A percentile compares a stretch with the other conserved stretches of the same genome.
Conservation (phyloP, 1,140 invertebrate genomes). For the Tetramorium parvispinum region DNA sequence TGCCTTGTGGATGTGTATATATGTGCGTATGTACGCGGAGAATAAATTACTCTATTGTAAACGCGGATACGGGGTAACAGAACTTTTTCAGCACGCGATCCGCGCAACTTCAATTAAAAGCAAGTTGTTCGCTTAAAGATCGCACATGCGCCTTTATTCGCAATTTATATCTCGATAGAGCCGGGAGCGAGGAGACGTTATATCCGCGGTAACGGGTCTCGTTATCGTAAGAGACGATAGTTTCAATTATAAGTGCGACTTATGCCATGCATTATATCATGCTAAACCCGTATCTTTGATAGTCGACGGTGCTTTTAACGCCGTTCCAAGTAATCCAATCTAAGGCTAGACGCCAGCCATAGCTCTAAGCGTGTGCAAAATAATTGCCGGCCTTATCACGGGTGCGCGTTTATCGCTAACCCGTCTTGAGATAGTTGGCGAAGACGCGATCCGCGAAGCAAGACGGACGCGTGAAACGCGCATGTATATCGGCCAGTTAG, state of each 20-base stretch:
- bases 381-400: slow-evolving; percentile 47
- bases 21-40: background rate
- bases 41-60: background rate
- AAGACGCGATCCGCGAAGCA: slow-evolving; percentile 12
- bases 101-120: slow-evolving; percentile 1
- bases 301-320: slow-evolving; percentile 31
- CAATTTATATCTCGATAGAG: background rate
- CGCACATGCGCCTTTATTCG: background rate
- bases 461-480: slow-evolving; percentile 49
- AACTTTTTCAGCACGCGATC: slow-evolving; percentile 11
- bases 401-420: background rate
- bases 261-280: slow-evolving; percentile 18
- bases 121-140: slow-evolving; percentile 2
- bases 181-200: slow-evolving; percentile 5
- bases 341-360: slow-evolving; percentile 8
- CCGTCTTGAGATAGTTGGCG: slow-evolving; percentile 14
- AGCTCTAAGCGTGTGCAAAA: slow-evolving; percentile 7
- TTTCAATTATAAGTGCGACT: slow-evolving; percentile 20
- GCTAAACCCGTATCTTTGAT: slow-evolving; percentile 16
- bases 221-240: slow-evolving; percentile 41
- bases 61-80: background rate
- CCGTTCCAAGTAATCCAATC: slow-evolving; percentile 12
- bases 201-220: slow-evolving; percentile 13
- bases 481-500: slow-evolving; percentile 27
- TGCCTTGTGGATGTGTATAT: background rate